Evolutionary conservation across 2,797 vertebrate genomes (phyloP).

Genomic region (Hafferia zeledoni): DNA sequence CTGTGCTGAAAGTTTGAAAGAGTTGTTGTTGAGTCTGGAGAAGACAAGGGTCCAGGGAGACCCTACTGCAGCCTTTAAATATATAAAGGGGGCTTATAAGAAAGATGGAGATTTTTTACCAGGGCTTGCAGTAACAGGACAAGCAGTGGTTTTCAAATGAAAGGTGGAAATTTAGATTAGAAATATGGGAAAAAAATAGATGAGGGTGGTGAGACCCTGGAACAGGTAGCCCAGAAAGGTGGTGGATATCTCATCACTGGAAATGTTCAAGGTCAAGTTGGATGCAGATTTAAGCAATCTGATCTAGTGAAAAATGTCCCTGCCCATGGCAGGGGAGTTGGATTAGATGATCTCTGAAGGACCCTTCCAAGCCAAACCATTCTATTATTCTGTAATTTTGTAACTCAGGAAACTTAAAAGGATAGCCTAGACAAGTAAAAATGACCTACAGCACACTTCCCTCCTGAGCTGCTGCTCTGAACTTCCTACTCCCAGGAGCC

Average conservation of each 20-base stretch:
- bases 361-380: background rate
- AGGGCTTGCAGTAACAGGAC: background rate
- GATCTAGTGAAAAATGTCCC: background rate
- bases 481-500: background rate
- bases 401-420: background rate
- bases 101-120: background rate
- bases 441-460: background rate
- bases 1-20: background rate
- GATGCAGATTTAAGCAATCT: background rate
- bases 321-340: background rate
- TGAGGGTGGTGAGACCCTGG: background rate
- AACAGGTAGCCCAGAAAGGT: background rate
- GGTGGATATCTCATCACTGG: background rate
- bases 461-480: background rate
- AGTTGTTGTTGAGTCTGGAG: background rate
- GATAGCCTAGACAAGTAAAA: background rate
- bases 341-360: background rate
- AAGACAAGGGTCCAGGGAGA: background rate
- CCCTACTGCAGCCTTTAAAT: background rate
- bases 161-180: background rate
- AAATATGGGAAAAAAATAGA: background rate
- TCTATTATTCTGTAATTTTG: background rate
- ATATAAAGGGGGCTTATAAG: background rate
- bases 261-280: background rate
- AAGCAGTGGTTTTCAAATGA: background rate